These are phyloP conservation scores for Halesus radiatus DNA, from an alignment of 1,140 invertebrate genomes.

Conservation along the genomic window DNA sequence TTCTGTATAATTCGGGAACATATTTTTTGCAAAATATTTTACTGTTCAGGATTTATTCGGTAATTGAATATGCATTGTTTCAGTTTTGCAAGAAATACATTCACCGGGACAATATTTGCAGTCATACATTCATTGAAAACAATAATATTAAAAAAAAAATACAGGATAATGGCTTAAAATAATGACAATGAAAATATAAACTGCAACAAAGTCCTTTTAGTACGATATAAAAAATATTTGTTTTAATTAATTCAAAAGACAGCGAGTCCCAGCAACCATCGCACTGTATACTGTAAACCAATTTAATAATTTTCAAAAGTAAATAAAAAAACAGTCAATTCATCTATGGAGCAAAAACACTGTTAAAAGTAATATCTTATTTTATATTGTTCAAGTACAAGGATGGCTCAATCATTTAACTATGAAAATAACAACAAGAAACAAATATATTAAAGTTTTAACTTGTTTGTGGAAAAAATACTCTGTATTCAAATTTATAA, in stretches of 20 bases:
- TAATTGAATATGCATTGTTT: too few relatives aligned
- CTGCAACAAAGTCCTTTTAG: too few relatives aligned
- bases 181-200: too few relatives aligned
- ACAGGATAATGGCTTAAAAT: too few relatives aligned
- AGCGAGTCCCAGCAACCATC: conserved; percentile 58
- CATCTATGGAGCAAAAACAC: conserved; percentile 55
- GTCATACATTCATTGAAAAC: too few relatives aligned
- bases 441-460: too few relatives aligned
- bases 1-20: conserved; percentile 19
- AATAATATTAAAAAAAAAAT: too few relatives aligned
- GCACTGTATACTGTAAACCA: conserved; percentile 54
- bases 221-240: conserved; percentile 12
- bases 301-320: conserved; percentile 48
- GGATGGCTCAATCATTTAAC: too few relatives aligned
- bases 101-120: not conserved
- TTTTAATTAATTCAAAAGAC: conserved; percentile 51
- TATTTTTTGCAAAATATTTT: conserved; percentile 15
- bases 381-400: not conserved
- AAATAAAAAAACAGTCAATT: conserved; percentile 52
- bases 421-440: too few relatives aligned
- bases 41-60: too few relatives aligned
- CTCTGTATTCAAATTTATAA: too few relatives aligned
- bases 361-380: conserved; percentile 46
- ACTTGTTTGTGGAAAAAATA: too few relatives aligned
- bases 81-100: conserved; percentile 5